phyloP scores from a whole-genome alignment of 2,888 invertebrate genomes.

The Halictus ligatus region DNA sequence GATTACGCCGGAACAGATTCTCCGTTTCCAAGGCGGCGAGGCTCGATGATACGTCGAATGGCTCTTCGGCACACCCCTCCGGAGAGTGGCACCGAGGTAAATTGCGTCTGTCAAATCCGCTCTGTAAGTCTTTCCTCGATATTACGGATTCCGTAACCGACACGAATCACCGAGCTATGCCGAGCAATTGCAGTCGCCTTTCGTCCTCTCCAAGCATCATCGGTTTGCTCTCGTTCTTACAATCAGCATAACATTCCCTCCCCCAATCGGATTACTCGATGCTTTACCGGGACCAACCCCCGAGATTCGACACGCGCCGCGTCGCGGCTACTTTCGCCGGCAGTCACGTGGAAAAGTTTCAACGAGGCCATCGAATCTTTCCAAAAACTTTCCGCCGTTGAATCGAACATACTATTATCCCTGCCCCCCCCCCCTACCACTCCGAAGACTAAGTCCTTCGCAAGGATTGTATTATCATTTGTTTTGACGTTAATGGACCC shows the following conservation, averaged over 20 bases:
- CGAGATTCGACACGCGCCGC: conserved; percentile 35
- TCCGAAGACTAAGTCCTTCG: neutral
- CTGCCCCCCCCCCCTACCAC: neutral
- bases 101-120: conserved; percentile 67
- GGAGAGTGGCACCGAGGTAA: conserved; percentile 32
- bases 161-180: conserved; percentile 34
- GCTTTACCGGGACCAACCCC: conserved; percentile 23
- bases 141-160: conserved; percentile 64
- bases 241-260: conserved; percentile 47
- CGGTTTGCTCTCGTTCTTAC: conserved; percentile 49
- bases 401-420: conserved; percentile 27
- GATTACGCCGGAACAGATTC: conserved; percentile 61
- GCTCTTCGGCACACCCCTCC: neutral
- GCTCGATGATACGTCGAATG: conserved; percentile 62
- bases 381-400: conserved; percentile 19
- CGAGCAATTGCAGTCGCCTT: conserved; percentile 38
- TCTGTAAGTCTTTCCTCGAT: conserved; percentile 64
- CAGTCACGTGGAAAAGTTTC: conserved; percentile 53
- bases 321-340: neutral
- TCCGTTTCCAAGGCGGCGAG: conserved; percentile 52
- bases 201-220: neutral
- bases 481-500: conserved; percentile 36
- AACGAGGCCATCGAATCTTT: conserved; percentile 34
- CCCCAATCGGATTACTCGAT: conserved; percentile 44
- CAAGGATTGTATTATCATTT: conserved; percentile 1